Evolutionary conservation across 2,797 vertebrate species (phyloP).

Genomic region (Girardinus metallicus): DNA sequence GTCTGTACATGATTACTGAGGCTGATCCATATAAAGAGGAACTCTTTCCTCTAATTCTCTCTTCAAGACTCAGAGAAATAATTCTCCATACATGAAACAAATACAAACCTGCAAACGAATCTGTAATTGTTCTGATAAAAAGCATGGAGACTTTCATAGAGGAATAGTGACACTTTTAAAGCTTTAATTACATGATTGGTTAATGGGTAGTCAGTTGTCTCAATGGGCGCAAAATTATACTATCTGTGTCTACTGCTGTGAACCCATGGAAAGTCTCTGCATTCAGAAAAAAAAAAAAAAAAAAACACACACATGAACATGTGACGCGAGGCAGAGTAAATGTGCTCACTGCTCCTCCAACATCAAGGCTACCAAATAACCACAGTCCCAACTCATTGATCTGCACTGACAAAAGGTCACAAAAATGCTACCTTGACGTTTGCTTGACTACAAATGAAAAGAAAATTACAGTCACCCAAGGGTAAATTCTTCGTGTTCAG

Average conservation of each 20-base stretch:
- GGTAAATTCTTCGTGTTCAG: slow-evolving; percentile 52
- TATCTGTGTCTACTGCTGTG: slow-evolving; percentile 75
- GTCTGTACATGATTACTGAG: slow-evolving; percentile 10
- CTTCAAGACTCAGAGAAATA: slow-evolving; percentile 34
- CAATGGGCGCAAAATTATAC: slow-evolving; percentile 68
- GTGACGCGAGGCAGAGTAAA: slow-evolving; percentile 29
- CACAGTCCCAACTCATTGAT: slow-evolving; percentile 39
- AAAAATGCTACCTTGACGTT: slow-evolving; percentile 47
- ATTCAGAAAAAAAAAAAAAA: slow-evolving; percentile 36
- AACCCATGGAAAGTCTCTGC: slow-evolving; percentile 37
- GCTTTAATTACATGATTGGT: slow-evolving; percentile 85
- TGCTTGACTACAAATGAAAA: slow-evolving; percentile 57
- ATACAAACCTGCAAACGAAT: slow-evolving; percentile 45
- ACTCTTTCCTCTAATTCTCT: slow-evolving; percentile 24
- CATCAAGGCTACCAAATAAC: slow-evolving; percentile 40
- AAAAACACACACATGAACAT: slow-evolving; percentile 31
- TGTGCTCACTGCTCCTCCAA: slow-evolving; percentile 19
- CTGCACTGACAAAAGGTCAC: slow-evolving; percentile 42
- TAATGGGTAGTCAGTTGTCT: slow-evolving; percentile 70
- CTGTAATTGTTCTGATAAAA: slow-evolving; percentile 69
- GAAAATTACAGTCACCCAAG: slow-evolving; percentile 61
- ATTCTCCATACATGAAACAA: slow-evolving; percentile 36
- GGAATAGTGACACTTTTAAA: slow-evolving; percentile 78
- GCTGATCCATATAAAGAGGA: slow-evolving; percentile 3
- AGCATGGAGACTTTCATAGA: slow-evolving; percentile 62